A percentile compares a stretch with the other conserved stretches of the same genome.
These are phyloP conservation scores for Meandrina meandrites DNA, from an alignment of 92 coral and sea anemone genomes.

Conservation along the genomic window DNA sequence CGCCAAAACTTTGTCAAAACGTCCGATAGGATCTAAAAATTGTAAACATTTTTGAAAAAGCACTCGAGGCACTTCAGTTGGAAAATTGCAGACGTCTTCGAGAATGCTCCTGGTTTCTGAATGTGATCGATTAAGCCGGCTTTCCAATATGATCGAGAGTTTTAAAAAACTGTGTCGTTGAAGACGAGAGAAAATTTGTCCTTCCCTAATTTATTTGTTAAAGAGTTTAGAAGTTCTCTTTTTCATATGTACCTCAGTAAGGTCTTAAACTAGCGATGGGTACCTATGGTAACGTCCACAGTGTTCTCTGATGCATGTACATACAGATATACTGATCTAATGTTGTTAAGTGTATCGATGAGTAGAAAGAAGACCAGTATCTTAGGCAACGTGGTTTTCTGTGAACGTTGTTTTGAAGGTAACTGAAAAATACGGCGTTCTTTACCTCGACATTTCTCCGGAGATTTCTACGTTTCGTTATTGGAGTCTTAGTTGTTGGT, in stretches of 20 bases:
- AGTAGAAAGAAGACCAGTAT: neutral
- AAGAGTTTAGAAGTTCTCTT: neutral
- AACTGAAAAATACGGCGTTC: neutral
- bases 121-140: neutral
- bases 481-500: neutral
- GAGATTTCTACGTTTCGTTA: neutral
- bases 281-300: neutral
- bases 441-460: neutral
- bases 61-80: neutral
- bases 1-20: neutral
- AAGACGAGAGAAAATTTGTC: no score
- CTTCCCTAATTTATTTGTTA: neutral
- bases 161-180: no score
- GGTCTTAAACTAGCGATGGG: neutral
- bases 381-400: neutral
- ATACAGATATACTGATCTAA: neutral
- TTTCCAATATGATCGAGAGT: neutral
- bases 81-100: neutral
- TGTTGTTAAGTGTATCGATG: neutral
- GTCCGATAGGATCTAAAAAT: conserved; percentile 14
- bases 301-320: neutral
- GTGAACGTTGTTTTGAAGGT: neutral
- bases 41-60: conserved; percentile 18
- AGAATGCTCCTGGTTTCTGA: neutral
- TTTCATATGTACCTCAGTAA: neutral